Base-by-base conservation (phyloP, 92 coral and sea anemone genomes). In the Phenganax subtilis region DNA sequence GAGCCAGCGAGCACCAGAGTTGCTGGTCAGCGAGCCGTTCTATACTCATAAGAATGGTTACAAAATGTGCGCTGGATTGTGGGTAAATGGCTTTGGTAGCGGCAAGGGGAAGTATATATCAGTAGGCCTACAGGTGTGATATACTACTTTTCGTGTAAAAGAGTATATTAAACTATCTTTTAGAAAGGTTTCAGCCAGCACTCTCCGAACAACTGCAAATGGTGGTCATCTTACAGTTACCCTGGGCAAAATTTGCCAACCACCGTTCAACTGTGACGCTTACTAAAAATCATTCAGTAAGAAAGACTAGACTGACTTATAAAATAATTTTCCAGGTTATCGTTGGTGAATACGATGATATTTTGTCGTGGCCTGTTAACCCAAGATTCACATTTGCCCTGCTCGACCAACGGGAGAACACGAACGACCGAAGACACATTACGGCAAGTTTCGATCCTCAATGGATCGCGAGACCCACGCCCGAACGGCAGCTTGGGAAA, bases 81-180 rank as follows among this genome's bases (percentile, higher is more conserved):
- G 99, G 99, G 71, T 96, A 15, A 96, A 96, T 82, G 99, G 99
- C 11, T 88, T 92, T 63, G 99, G 99, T n/a, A 96, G 97, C 10
- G 97, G 99, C 29, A 89, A 97, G 77, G 99, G 99, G 11, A 87
- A 89, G 75, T 96, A 90, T 54, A 87, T 96, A 61, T 96, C 99
- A 29, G 97, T 96, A 25, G 99, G 99, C 25, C 87, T 96, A 53
- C 97, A 96, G 99, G 99, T 96, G 17, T 85, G 89, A 63, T 29
- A 3, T 9, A 55, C 47, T 37, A 37, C 47, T 37, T 37, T 37
- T 37, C 3, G 47, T 37, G 5, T 37, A 37, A 37, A 2, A 37
- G 47, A 37, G 47, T 37, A 37, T 37, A 37, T 5, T 37, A 37
- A 37, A 5, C 47, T 37, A 37, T 37, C 47, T 37, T 37, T 37